Percentiles rank a stretch among this genome's conserved stretches.
Evolutionary conservation across 2,888 invertebrate genomes (phyloP).

Genomic region (Platycheirus rosarum): DNA sequence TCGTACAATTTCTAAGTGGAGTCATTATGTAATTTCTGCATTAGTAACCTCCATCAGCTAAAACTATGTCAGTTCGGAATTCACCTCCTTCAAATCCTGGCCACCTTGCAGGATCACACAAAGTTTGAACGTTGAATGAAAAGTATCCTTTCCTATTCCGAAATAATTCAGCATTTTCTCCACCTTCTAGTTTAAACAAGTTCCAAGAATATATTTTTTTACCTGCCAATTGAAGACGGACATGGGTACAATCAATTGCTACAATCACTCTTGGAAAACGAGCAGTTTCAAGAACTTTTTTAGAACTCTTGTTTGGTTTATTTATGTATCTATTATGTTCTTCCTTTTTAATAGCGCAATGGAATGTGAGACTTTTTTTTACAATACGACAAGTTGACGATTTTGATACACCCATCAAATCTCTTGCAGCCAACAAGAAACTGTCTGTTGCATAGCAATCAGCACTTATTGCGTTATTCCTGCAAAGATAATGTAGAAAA

Average conservation of each 20-base stretch:
- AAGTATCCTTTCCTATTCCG: background rate
- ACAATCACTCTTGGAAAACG: background rate
- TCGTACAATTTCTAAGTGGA: background rate
- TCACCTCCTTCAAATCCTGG: constrained; percentile 21
- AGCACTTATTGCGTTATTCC: too few species aligned
- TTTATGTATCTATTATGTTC: too few species aligned
- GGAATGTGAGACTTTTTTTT: too few species aligned
- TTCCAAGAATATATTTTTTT: background rate
- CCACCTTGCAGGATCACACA: constrained; percentile 32
- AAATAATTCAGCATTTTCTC: background rate
- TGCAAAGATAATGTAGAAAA: too few species aligned
- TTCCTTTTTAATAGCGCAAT: too few species aligned
- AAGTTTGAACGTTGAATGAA: constrained; percentile 23
- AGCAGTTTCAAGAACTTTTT: too few species aligned
- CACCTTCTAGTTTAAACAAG: background rate
- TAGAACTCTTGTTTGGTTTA: too few species aligned
- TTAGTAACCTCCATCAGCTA: background rate
- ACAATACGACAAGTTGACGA: too few species aligned
- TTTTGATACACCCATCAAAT: too few species aligned
- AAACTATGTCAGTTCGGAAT: background rate
- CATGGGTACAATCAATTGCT: background rate
- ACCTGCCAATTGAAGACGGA: background rate
- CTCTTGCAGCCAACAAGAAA: too few species aligned
- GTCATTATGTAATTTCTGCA: background rate
- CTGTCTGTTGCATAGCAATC: too few species aligned